Percentiles rank a stretch among this genome's conserved stretches.
These are phyloP conservation scores for Strongylocentrotus purpuratus DNA, from an alignment of 35 echinoderm and acorn worm genomes.

Conservation along the genomic window DNA sequence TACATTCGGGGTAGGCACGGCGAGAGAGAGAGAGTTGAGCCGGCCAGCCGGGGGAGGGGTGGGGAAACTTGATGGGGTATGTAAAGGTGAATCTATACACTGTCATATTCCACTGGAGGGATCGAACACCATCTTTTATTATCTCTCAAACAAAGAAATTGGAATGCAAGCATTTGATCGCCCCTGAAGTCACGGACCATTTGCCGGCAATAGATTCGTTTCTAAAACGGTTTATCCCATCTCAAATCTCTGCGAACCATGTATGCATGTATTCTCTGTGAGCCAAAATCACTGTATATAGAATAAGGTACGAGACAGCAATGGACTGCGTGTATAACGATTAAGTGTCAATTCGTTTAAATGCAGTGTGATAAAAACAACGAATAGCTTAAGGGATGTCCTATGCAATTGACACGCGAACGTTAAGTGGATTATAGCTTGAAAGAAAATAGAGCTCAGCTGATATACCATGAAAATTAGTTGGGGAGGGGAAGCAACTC, in stretches of 20 bases:
- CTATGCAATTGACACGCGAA: background rate
- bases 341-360: background rate
- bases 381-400: background rate
- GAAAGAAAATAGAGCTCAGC: background rate
- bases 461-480: background rate
- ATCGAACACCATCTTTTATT: constrained; percentile 5
- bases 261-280: background rate
- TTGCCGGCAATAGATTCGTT: constrained; percentile 5
- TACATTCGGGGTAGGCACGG: background rate
- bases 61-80: background rate
- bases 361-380: background rate
- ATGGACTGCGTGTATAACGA: background rate
- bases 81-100: background rate
- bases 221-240: background rate
- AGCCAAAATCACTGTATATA: background rate
- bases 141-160: background rate
- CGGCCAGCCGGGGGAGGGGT: background rate
- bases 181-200: constrained; percentile 25
- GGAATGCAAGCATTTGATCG: constrained; percentile 13
- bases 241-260: background rate
- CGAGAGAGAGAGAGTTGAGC: background rate
- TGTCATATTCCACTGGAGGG: background rate
- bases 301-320: background rate
- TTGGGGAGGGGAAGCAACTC: background rate
- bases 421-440: background rate